Percentiles rank a stretch among this genome's conserved stretches.
Evolutionary conservation across 2,888 invertebrate species (phyloP).

Genomic region (Mechanitis mazaeus): DNA sequence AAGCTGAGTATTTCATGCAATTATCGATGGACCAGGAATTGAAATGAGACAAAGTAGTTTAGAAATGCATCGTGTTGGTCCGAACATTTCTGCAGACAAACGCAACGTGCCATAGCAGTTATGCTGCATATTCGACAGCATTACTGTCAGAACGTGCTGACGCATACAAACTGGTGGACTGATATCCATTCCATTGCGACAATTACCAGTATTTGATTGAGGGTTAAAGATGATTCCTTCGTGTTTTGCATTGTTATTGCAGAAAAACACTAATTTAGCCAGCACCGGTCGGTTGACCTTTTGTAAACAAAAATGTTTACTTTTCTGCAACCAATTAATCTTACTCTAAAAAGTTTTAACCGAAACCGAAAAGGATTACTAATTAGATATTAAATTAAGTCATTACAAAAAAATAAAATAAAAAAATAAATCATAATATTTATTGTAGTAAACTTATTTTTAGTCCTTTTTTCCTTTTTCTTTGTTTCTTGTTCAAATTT

Average conservation of each 20-base stretch:
- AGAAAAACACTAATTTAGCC: not conserved
- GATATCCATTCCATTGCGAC: slow-evolving; percentile 15
- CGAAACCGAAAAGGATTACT: no score
- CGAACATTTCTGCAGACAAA: slow-evolving; percentile 26
- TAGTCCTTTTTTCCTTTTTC: no score
- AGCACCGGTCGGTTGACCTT: no score
- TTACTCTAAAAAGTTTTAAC: no score
- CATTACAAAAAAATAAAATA: no score
- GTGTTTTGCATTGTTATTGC: not conserved
- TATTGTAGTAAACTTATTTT: no score
- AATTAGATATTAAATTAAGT: no score
- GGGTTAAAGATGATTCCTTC: not conserved
- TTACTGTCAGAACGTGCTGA: slow-evolving; percentile 57
- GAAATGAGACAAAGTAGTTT: slow-evolving; percentile 6
- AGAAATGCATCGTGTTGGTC: slow-evolving; percentile 16
- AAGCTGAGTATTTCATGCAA: not conserved
- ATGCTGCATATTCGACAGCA: slow-evolving; percentile 52
- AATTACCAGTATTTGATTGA: slow-evolving; percentile 1
- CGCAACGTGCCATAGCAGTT: slow-evolving; percentile 37
- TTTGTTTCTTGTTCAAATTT: no score
- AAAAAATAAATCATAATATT: no score
- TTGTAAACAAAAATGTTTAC: no score
- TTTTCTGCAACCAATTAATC: no score
- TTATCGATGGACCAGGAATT: not conserved
- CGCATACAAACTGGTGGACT: slow-evolving; percentile 43